Conservation (phyloP, 1,140 invertebrate genomes). For the Euwallacea fornicatus region DNA sequence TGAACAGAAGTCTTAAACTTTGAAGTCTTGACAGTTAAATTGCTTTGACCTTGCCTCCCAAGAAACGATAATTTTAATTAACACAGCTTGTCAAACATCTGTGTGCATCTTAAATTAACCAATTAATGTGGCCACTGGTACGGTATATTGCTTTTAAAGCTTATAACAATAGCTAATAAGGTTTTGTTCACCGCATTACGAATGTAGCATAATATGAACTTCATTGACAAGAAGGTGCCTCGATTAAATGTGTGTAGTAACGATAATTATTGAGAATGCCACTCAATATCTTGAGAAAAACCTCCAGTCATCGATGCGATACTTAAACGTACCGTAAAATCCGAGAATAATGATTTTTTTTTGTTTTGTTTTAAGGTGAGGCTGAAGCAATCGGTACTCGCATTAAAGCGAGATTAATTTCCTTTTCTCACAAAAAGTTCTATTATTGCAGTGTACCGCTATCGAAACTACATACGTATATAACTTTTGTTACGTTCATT, state of each 20-base stretch:
- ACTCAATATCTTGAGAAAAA: too few relatives aligned
- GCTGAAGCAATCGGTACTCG: too few relatives aligned
- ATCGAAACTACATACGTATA: not conserved
- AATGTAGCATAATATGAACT: not conserved
- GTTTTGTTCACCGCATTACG: too few relatives aligned
- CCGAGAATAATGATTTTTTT: too few relatives aligned
- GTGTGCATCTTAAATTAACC: conserved; percentile 38
- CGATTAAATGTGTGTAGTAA: not conserved
- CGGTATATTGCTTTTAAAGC: conserved; percentile 33
- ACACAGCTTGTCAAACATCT: conserved; percentile 33
- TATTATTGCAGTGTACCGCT: not conserved
- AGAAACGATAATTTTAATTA: conserved; percentile 19
- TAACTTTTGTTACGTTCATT: not conserved
- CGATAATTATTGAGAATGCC: too few relatives aligned
- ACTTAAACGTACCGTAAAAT: too few relatives aligned
- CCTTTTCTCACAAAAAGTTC: not conserved
- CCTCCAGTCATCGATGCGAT: too few relatives aligned
- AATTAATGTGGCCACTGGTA: conserved; percentile 34
- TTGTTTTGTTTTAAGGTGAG: too few relatives aligned
- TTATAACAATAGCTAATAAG: conserved; percentile 29
- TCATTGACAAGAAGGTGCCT: not conserved
- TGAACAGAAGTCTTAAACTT: not conserved
- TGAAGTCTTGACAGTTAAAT: not conserved
- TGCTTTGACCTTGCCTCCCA: not conserved
- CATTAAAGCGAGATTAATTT: not conserved